Evolutionary conservation across 2,113 vertebrate genomes (phyloP).

Genomic region (Tricholaema leucomelas): DNA sequence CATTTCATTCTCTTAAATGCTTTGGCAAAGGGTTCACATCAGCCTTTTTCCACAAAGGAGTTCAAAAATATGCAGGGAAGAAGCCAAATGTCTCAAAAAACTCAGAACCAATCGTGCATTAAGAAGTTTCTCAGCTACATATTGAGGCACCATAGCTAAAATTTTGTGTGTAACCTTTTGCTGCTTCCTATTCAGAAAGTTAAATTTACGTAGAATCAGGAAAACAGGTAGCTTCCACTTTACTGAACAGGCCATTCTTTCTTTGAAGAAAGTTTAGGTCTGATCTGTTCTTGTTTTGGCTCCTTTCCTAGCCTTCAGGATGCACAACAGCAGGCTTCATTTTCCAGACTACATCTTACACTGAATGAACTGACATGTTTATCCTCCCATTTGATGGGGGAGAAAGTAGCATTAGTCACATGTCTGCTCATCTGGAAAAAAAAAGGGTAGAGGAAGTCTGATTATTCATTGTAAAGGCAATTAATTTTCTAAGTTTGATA

Average conservation of each 20-base stretch:
- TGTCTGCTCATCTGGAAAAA: background rate
- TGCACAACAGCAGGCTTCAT: slow-evolving; percentile 17
- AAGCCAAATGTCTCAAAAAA: background rate
- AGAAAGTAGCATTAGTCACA: background rate
- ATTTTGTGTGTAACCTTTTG: background rate
- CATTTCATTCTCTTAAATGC: background rate
- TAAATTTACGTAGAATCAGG: background rate
- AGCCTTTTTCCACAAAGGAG: background rate
- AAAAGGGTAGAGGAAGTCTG: background rate
- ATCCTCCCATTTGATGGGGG: background rate
- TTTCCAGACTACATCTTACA: slow-evolving; percentile 14
- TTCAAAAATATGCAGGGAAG: background rate
- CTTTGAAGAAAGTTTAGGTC: background rate
- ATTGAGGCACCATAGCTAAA: background rate
- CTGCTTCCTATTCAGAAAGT: background rate
- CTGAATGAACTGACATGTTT: background rate
- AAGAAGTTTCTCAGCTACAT: background rate
- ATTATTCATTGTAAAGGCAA: background rate
- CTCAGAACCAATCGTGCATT: background rate
- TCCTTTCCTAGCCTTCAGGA: background rate
- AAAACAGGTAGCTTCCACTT: background rate
- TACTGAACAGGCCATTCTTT: background rate
- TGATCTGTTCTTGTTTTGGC: background rate
- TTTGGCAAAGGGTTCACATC: background rate
- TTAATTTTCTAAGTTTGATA: background rate